Conservation (phyloP, 1,140 invertebrate genomes). For the Penaeus indicus region DNA sequence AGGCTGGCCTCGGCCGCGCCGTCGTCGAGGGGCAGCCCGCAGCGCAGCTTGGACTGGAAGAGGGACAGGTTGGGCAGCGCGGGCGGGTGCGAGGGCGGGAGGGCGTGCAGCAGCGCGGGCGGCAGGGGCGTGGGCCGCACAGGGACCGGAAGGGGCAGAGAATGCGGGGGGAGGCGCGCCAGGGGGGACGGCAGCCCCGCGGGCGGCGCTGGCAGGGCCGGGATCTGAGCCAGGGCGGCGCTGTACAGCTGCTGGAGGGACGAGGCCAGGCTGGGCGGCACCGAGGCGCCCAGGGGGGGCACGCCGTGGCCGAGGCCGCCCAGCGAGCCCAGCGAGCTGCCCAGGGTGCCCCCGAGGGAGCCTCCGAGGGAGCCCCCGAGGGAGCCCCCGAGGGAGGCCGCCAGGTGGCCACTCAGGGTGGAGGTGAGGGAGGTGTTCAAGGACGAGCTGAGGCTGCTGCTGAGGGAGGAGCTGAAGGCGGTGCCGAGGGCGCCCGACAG, state of each 20-base stretch:
- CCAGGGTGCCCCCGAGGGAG: constrained; percentile 23
- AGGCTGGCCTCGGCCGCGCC: background rate
- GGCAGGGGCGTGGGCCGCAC: constrained; percentile 53
- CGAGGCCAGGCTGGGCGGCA: constrained; percentile 52
- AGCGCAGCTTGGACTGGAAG: constrained; percentile 50
- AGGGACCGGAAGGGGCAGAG: constrained; percentile 46
- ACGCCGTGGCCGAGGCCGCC: constrained; percentile 25
- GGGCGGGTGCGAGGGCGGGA: constrained; percentile 38
- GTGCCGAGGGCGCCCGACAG: constrained; percentile 39
- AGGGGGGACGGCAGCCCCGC: constrained; percentile 29
- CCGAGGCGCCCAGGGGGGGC: constrained; percentile 33
- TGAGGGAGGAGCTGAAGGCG: constrained; percentile 44
- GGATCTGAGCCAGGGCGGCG: constrained; percentile 55
- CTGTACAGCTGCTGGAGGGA: constrained; percentile 61
- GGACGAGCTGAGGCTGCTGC: constrained; percentile 8
- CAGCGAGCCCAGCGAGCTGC: background rate
- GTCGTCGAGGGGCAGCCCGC: constrained; percentile 19
- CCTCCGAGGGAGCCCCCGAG: constrained; percentile 11
- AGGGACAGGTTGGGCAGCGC: constrained; percentile 31
- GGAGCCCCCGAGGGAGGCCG: constrained; percentile 41
- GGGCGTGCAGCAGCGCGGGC: constrained; percentile 50
- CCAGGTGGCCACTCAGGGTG: constrained; percentile 38
- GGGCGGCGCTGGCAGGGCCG: constrained; percentile 21
- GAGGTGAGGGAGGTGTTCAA: constrained; percentile 26
- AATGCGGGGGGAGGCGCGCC: constrained; percentile 38